These are phyloP conservation scores for Chaetoderma sp. DNA, from an alignment of 2,888 invertebrate species.

Conservation along the genomic window DNA sequence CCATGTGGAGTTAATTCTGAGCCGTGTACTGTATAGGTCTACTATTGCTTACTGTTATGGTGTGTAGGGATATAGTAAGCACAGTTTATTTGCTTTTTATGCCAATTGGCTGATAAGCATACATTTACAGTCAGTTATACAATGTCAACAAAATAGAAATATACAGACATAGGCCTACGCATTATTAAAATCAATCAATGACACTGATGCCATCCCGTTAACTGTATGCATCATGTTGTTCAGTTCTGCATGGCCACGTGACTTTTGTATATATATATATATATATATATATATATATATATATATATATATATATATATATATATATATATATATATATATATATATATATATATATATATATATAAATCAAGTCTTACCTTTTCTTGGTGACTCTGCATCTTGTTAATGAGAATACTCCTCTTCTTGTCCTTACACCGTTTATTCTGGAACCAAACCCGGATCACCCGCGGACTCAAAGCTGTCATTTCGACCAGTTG, in stretches of 20 bases:
- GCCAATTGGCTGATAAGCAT: too few species aligned
- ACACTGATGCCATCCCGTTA: neutral
- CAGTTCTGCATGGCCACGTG: too few species aligned
- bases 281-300: constrained; percentile 1
- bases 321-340: too few species aligned
- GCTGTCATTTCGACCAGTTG: constrained; percentile 99
- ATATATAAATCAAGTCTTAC: constrained; percentile 42
- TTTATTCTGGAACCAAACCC: constrained; percentile 95
- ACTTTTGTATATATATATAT: neutral
- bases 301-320: constrained; percentile 4
- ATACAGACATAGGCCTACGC: too few species aligned
- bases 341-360: too few species aligned
- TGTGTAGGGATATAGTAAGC: neutral
- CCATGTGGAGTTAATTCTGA: too few species aligned
- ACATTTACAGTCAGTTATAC: too few species aligned
- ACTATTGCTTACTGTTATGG: neutral
- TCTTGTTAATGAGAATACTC: constrained; percentile 95
- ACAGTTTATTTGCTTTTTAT: too few species aligned
- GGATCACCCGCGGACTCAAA: constrained; percentile 94
- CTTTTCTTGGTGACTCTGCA: constrained; percentile 89
- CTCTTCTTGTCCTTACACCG: constrained; percentile 74
- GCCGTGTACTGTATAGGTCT: too few species aligned
- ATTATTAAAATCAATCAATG: too few species aligned
- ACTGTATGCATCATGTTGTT: too few species aligned
- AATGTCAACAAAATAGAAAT: too few species aligned